Base-by-base conservation (phyloP, 2,888 invertebrate species). In the Empis stercorea region DNA sequence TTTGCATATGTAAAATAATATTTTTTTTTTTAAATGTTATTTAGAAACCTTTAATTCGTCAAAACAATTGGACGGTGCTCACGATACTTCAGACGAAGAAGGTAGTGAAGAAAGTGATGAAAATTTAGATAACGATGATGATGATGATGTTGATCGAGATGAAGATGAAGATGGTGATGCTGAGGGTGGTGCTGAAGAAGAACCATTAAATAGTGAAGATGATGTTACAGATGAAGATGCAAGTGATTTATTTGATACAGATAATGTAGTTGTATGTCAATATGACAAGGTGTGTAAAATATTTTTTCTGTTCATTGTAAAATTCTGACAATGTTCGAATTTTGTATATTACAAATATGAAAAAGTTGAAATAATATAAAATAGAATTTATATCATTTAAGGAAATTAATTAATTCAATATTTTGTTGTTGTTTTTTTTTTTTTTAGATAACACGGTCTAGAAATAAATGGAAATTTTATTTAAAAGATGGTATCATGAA, bases 401-500 rank as follows among this genome's bases (percentile, higher is more conserved):
- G n/a, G n/a, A n/a, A n/a, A n/a, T n/a, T n/a, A n/a, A n/a, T n/a
- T n/a, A n/a, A n/a, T 36, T 32, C 1, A 30, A 45, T 10, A 34
- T 36, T 13, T 20, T 4, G 27, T 27, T 27, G 7, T 6, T 27
- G 4, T 27, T 27, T 6, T 27, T 27, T 59, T 58, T 51, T 51
- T 49, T 69, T 72, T 15, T 66, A 89, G 88, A 95, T 99, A 51
- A 95, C 95, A 54, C 81, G 99, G 67, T 95, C 91, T 68, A 84
- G 97, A 61, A 96, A 95, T 71, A 94, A 94, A 71, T 99, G 99
- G 99, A 99, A 97, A 75, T 97, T 99, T 70, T 91, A 94, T 70
- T 75, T 99, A 54, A 99, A 99, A 73, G 99, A 99, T 73, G 99
- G 99, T 50, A 96, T 99, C 54, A 99, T 99, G 99, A 97, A 95